Percentiles rank a stretch among this genome's conserved stretches.
Conservation (phyloP, 23 tunicate genomes). For the Trididemnum nubilum region DNA sequence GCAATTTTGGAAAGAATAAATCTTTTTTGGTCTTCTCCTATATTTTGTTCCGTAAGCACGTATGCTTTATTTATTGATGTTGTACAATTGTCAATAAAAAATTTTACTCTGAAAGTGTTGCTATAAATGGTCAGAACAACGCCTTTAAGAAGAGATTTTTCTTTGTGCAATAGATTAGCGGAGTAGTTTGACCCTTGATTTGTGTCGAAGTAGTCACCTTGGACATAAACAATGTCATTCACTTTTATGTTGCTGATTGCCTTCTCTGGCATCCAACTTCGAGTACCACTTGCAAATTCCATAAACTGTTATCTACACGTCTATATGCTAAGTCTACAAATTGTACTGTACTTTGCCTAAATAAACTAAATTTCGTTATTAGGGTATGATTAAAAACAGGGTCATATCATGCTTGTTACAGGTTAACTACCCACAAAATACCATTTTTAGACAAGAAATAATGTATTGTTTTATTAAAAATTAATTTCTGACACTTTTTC, state of each 20-base stretch:
- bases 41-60: background rate
- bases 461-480: too few relatives aligned
- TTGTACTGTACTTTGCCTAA: too few relatives aligned
- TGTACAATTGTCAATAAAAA: background rate
- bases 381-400: too few relatives aligned
- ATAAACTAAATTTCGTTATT: too few relatives aligned
- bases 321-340: too few relatives aligned
- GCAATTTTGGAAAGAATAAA: background rate
- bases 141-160: background rate
- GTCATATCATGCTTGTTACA: too few relatives aligned
- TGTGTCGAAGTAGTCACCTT: background rate
- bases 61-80: background rate
- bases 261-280: background rate
- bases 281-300: too few relatives aligned
- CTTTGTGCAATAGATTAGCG: background rate
- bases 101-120: background rate
- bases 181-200: background rate
- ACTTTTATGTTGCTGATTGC: background rate
- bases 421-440: too few relatives aligned
- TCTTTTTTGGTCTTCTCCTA: background rate
- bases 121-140: slow-evolving; percentile 1
- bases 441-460: too few relatives aligned
- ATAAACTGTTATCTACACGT: too few relatives aligned
- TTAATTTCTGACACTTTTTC: too few relatives aligned
- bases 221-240: background rate